Percentiles rank a stretch among this genome's conserved stretches.
Conservation (phyloP, 2,797 vertebrate genomes). For the Mus caroli region DNA sequence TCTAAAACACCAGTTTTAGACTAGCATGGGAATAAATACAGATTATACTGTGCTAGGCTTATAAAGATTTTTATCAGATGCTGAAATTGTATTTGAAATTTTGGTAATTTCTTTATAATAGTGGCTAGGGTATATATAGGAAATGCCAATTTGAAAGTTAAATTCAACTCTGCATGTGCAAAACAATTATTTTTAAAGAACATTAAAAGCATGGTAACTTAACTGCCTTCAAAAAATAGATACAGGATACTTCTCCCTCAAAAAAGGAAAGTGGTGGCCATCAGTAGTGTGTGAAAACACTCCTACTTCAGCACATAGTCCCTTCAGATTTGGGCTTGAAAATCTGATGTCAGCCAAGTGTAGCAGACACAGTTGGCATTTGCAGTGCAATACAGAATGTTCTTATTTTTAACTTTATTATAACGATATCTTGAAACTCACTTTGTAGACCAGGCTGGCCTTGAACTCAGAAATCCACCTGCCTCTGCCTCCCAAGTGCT, state of each 20-base stretch:
- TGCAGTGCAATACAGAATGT: neutral
- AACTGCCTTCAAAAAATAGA: neutral
- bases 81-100: neutral
- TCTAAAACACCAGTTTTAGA: neutral
- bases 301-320: neutral
- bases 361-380: neutral
- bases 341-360: neutral
- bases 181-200: neutral
- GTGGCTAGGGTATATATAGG: neutral
- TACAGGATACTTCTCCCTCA: neutral
- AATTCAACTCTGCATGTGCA: slow-evolving; percentile 7
- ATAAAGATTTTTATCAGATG: neutral
- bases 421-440: too few species aligned
- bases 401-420: neutral
- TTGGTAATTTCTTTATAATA: neutral
- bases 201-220: neutral
- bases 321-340: neutral
- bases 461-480: too few species aligned
- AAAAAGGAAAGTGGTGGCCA: neutral
- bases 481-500: too few species aligned
- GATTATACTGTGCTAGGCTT: neutral
- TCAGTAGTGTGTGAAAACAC: neutral
- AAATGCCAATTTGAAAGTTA: neutral
- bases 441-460: too few species aligned
- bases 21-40: neutral